These are phyloP conservation scores for Drosophila putrida DNA, from an alignment of 2,888 invertebrate species.

Conservation along the genomic window DNA sequence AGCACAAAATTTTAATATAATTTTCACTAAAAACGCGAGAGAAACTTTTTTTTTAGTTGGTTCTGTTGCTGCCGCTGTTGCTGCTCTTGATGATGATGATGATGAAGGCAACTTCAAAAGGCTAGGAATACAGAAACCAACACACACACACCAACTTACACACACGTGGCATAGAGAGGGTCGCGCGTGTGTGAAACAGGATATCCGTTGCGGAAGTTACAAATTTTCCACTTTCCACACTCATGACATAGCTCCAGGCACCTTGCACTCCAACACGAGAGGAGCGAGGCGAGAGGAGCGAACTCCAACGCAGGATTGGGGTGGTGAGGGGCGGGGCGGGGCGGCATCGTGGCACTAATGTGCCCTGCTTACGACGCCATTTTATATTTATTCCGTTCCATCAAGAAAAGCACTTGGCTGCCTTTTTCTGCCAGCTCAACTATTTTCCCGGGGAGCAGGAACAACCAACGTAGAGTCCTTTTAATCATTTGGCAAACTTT, in stretches of 20 bases:
- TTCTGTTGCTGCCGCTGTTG: constrained; percentile 16
- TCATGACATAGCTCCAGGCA: constrained; percentile 57
- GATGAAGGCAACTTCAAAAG: constrained; percentile 48
- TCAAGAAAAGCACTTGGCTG: constrained; percentile 67
- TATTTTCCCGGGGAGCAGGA: constrained; percentile 42
- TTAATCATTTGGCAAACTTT: constrained; percentile 82
- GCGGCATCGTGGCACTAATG: constrained; percentile 65
- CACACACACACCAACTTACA: constrained; percentile 13
- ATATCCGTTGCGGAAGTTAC: constrained; percentile 83
- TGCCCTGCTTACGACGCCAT: constrained; percentile 78
- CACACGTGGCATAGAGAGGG: constrained; percentile 23
- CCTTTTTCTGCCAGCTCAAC: constrained; percentile 64
- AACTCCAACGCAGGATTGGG: not conserved
- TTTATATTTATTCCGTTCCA: constrained; percentile 77
- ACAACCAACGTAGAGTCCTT: constrained; percentile 65
- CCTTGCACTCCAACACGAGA: constrained; percentile 38
- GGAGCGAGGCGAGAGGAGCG: not conserved
- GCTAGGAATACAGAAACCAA: constrained; percentile 24
- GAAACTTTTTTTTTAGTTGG: constrained; percentile 70
- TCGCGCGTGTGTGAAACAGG: constrained; percentile 75
- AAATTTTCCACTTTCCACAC: constrained; percentile 82
- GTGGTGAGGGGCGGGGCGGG: not conserved
- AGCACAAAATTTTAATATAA: constrained; percentile 84
- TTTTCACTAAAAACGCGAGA: constrained; percentile 83
- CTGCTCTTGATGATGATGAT: constrained; percentile 31